A percentile compares a stretch with the other conserved stretches of the same genome.
These are phyloP conservation scores for Drosophila azteca DNA, from an alignment of 1,140 invertebrate species.

Conservation along the genomic window DNA sequence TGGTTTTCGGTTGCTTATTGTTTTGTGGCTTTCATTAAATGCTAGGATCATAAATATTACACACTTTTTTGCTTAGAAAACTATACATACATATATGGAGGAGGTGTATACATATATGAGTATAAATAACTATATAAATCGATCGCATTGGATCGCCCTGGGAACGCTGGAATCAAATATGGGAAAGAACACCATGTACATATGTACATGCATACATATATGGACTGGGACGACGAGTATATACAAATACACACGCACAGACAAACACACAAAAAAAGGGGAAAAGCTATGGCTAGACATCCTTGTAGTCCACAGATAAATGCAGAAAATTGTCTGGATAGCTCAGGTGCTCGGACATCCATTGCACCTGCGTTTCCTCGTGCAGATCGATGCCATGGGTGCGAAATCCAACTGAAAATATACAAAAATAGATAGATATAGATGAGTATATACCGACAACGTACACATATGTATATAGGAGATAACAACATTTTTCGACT, in stretches of 20 bases:
- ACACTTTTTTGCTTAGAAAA: conserved; percentile 26
- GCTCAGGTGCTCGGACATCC: conserved; percentile 98
- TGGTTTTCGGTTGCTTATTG: conserved; percentile 27
- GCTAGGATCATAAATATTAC: conserved; percentile 35
- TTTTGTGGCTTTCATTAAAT: conserved; percentile 30
- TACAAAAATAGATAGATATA: conserved; percentile 15
- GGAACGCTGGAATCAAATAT: conserved; percentile 39
- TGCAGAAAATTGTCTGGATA: conserved; percentile 99
- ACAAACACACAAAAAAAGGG: conserved; percentile 1
- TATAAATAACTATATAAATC: conserved; percentile 29
- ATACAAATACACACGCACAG: conserved; percentile 1
- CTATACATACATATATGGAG: conserved; percentile 8
- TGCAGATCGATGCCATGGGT: conserved; percentile 96
- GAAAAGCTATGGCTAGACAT: conserved; percentile 27
- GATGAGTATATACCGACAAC: neutral
- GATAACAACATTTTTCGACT: too few relatives aligned
- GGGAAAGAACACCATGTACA: conserved; percentile 29
- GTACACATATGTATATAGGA: too few relatives aligned
- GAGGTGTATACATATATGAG: conserved; percentile 18
- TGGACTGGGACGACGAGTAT: too few relatives aligned
- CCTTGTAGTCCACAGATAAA: conserved; percentile 86
- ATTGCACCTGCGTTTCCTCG: conserved; percentile 95
- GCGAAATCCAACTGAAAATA: conserved; percentile 89
- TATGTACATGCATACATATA: neutral
- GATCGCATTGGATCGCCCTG: conserved; percentile 40